Percentiles rank a stretch among this genome's conserved stretches.
phyloP scores from a whole-genome alignment of 2,113 vertebrate species.

The Periophthalmodon schlosseri region DNA sequence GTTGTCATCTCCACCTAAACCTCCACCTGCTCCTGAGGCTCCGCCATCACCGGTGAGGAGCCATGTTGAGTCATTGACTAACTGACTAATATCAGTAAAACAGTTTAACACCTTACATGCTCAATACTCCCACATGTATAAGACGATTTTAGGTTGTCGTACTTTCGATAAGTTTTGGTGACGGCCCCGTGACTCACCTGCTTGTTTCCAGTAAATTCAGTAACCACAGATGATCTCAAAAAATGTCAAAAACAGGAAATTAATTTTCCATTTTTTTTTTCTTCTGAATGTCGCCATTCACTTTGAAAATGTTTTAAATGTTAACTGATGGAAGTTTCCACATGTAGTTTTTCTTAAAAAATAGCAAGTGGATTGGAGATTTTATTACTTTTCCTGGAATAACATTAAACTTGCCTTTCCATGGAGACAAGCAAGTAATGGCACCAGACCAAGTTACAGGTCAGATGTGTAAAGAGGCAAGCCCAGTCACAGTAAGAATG shows the following conservation, averaged over 20 bases:
- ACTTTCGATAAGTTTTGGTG: not conserved
- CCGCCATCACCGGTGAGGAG: conserved; percentile 48
- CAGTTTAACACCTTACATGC: not conserved
- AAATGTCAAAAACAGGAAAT: not conserved
- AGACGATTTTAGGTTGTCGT: not conserved
- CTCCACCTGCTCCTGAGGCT: conserved; percentile 29
- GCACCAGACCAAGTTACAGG: no score
- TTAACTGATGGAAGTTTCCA: no score
- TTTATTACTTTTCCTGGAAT: no score
- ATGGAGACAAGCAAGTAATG: no score
- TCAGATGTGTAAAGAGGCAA: no score
- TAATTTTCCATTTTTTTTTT: not conserved
- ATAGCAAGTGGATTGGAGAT: no score
- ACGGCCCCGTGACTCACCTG: not conserved
- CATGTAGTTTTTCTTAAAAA: no score
- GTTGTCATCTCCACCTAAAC: conserved; percentile 62
- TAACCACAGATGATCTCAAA: not conserved
- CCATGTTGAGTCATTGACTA: not conserved
- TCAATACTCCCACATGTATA: conserved; percentile 1
- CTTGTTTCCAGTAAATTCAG: not conserved
- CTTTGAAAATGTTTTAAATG: no score
- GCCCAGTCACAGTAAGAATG: no score
- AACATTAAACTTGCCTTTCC: no score
- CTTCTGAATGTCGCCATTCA: no score
- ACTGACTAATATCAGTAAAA: conserved; percentile 35